Evolutionary conservation across 1,140 invertebrate species (phyloP).

Genomic region (Drosophila lowei): DNA sequence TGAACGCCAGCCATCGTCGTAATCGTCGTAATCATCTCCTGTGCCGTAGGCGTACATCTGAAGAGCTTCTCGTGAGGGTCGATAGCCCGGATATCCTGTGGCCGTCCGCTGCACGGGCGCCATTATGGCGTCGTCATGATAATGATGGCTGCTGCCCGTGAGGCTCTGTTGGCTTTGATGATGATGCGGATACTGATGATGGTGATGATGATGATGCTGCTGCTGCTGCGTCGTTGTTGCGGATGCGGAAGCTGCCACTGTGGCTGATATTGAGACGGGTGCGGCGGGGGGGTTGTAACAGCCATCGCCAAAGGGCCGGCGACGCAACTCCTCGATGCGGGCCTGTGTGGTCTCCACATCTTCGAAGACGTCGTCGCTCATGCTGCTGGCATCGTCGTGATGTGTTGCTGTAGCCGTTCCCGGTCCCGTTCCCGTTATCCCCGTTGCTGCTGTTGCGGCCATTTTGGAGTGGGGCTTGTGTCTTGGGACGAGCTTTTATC

Average conservation of each 20-base stretch:
- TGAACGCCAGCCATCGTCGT: slow-evolving; percentile 81
- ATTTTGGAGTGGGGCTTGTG: slow-evolving; percentile 34
- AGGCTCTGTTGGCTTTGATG: slow-evolving; percentile 69
- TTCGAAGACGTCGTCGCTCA: slow-evolving; percentile 92
- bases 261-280: slow-evolving; percentile 31
- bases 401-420: slow-evolving; percentile 17
- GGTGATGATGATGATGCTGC: slow-evolving; percentile 43
- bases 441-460: slow-evolving; percentile 19
- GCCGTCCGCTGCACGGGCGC: slow-evolving; percentile 84
- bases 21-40: slow-evolving; percentile 60
- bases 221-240: slow-evolving; percentile 33
- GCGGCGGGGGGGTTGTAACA: slow-evolving; percentile 73
- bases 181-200: slow-evolving; percentile 58
- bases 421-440: slow-evolving; percentile 2
- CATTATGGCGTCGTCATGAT: slow-evolving; percentile 74
- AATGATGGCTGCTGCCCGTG: slow-evolving; percentile 78
- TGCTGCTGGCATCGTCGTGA: slow-evolving; percentile 85
- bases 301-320: slow-evolving; percentile 71
- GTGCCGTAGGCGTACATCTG: slow-evolving; percentile 82
- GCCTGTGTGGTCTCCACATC: slow-evolving; percentile 82
- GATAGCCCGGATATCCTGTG: slow-evolving; percentile 91
- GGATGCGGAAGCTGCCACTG: slow-evolving; percentile 15
- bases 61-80: slow-evolving; percentile 88
- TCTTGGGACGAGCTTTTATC: slow-evolving; percentile 40
- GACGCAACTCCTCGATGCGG: slow-evolving; percentile 72